A percentile compares a stretch with the other conserved stretches of the same genome.
Evolutionary conservation across 2,113 vertebrate species (phyloP).

Genomic region (Lonchura striata): DNA sequence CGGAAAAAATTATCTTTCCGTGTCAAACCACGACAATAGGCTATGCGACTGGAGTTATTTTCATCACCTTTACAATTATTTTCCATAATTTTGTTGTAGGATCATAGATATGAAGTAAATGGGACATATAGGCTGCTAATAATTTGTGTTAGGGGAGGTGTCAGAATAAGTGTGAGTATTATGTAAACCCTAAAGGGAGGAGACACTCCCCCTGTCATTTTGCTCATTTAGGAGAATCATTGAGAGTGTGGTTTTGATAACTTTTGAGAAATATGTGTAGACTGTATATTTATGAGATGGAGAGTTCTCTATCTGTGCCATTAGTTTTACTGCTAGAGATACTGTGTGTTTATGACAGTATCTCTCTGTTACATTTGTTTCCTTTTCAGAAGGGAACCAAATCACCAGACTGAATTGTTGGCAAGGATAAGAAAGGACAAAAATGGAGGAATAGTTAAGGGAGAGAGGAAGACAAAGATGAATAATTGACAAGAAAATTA

Average conservation of each 20-base stretch:
- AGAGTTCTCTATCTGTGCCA: neutral
- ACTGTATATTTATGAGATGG: neutral
- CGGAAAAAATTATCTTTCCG: too few species aligned
- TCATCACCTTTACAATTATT: neutral
- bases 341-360: neutral
- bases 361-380: constrained; percentile 9
- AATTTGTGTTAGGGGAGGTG: neutral
- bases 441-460: neutral
- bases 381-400: neutral
- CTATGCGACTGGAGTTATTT: neutral
- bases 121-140: neutral
- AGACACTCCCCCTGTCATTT: neutral
- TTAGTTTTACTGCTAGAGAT: neutral
- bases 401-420: neutral
- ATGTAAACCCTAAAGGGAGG: neutral
- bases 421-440: neutral
- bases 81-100: neutral
- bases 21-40: too few species aligned
- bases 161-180: neutral
- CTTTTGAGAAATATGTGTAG: neutral
- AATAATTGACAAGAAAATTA: neutral
- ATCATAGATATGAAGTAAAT: neutral
- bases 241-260: neutral
- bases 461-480: neutral
- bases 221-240: neutral